Conservation (phyloP, 2,888 invertebrate species). For the Drepanosiphum platanoidis region DNA sequence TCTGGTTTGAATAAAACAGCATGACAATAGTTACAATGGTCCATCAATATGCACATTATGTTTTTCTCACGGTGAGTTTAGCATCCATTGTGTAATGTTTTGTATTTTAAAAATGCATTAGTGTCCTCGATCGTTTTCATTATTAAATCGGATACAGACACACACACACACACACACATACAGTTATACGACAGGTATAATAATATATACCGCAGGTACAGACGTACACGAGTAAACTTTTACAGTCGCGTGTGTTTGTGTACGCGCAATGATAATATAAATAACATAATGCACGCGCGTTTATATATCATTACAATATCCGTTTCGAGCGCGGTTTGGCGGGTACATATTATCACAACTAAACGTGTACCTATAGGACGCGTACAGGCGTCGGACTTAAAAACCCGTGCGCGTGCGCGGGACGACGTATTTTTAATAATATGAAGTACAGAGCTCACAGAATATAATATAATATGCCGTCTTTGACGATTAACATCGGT, state of each 20-base stretch:
- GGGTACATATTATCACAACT: no score
- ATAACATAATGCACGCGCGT: no score
- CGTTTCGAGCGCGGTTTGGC: no score
- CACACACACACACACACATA: background rate
- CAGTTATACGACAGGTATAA: background rate
- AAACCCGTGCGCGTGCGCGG: no score
- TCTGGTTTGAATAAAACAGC: slow-evolving; percentile 49
- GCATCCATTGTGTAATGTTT: slow-evolving; percentile 49
- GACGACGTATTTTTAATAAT: no score
- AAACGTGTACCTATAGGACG: no score
- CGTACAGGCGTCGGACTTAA: no score
- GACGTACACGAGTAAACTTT: no score
- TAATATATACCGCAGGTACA: background rate
- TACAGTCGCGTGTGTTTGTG: background rate
- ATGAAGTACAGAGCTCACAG: no score
- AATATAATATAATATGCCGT: no score
- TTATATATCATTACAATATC: no score
- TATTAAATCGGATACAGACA: background rate
- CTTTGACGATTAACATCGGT: no score
- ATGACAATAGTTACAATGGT: slow-evolving; percentile 58
- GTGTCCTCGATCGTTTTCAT: slow-evolving; percentile 17
- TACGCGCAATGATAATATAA: background rate
- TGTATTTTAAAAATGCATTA: slow-evolving; percentile 6
- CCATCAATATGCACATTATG: slow-evolving; percentile 47
- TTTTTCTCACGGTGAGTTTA: slow-evolving; percentile 55